These are phyloP conservation scores for Galeruca laticollis DNA, from an alignment of 2,888 invertebrate species.

Conservation along the genomic window DNA sequence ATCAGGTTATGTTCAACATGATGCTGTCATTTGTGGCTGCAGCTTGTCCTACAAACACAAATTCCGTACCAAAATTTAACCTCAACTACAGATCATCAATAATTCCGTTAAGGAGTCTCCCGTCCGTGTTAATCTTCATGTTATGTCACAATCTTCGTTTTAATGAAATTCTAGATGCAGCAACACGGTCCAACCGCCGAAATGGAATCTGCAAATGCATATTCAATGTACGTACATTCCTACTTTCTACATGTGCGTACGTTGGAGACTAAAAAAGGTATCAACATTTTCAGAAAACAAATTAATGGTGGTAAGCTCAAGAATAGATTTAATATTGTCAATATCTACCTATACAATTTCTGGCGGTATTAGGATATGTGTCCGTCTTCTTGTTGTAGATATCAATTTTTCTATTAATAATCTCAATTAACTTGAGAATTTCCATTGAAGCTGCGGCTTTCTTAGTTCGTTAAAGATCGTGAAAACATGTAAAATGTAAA, in stretches of 20 bases:
- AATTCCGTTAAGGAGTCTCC: slow-evolving; percentile 4
- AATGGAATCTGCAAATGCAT: slow-evolving; percentile 27
- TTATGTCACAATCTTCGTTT: slow-evolving; percentile 20
- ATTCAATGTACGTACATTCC: slow-evolving; percentile 25
- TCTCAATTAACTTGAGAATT: too few species aligned
- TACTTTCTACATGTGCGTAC: slow-evolving; percentile 15
- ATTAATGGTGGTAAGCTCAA: too few species aligned
- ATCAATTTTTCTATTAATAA: too few species aligned
- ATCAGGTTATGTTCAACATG: neutral
- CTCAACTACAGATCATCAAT: slow-evolving; percentile 10
- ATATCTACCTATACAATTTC: too few species aligned
- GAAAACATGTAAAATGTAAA: too few species aligned
- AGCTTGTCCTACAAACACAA: slow-evolving; percentile 16
- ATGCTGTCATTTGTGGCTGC: neutral
- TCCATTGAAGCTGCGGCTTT: too few species aligned
- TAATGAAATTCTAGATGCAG: slow-evolving; percentile 27
- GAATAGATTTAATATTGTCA: too few species aligned
- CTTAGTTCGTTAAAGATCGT: too few species aligned
- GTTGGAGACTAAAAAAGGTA: neutral
- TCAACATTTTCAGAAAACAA: too few species aligned
- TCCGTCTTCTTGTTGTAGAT: too few species aligned
- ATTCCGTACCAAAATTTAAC: slow-evolving; percentile 22
- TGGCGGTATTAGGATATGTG: too few species aligned
- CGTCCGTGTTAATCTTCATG: slow-evolving; percentile 18
- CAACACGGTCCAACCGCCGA: slow-evolving; percentile 14